Evolutionary conservation across 2,113 vertebrate species (phyloP).

Genomic region (Pterocles gutturalis): DNA sequence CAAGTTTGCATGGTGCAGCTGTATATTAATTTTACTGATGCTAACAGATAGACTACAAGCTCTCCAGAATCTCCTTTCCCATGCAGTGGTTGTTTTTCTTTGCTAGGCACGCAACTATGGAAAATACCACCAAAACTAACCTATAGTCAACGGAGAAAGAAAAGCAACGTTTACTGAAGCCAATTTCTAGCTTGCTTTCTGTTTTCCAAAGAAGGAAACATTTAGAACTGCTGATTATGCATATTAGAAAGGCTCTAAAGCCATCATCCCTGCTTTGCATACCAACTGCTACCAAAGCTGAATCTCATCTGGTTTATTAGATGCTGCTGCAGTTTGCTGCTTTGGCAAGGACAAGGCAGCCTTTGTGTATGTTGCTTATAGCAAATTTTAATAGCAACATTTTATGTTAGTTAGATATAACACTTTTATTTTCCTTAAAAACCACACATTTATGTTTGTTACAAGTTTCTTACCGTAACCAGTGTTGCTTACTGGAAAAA

Average conservation of each 20-base stretch:
- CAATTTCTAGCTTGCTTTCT: constrained; percentile 35
- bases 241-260: background rate
- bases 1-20: background rate
- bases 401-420: constrained; percentile 52
- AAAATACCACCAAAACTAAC: background rate
- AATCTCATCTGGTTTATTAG: constrained; percentile 3
- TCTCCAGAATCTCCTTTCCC: background rate
- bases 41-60: background rate
- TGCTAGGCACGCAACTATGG: background rate
- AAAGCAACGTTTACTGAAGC: constrained; percentile 23
- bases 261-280: constrained; percentile 41
- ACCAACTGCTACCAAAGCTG: background rate
- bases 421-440: constrained; percentile 73
- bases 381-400: constrained; percentile 62
- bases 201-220: constrained; percentile 32
- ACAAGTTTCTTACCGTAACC: constrained; percentile 73
- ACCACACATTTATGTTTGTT: constrained; percentile 66
- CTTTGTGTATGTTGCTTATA: constrained; percentile 11
- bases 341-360: background rate
- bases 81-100: background rate
- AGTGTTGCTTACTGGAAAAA: constrained; percentile 79
- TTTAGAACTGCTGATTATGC: constrained; percentile 18
- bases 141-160: background rate
- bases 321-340: background rate
- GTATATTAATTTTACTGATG: background rate